A percentile compares a stretch with the other conserved stretches of the same genome.
Conservation (phyloP, 2,113 vertebrate species). For the Gyps fulvus region DNA sequence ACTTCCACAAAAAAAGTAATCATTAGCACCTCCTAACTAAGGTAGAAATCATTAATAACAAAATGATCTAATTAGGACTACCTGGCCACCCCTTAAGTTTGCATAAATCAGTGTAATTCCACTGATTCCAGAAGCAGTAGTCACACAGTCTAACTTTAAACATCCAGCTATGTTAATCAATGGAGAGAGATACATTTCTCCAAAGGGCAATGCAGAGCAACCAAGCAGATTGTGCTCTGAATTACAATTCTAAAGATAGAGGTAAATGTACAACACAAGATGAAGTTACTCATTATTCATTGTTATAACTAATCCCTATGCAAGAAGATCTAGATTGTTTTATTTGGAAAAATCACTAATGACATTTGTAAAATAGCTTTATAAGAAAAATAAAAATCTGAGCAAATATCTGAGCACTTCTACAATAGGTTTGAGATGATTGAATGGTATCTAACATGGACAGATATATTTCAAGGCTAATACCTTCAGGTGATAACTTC, state of each 20-base stretch:
- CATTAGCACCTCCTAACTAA: neutral
- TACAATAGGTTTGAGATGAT: neutral
- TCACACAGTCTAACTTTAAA: neutral
- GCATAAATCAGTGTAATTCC: neutral
- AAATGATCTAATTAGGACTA: neutral
- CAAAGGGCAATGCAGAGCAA: neutral
- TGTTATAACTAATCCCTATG: neutral
- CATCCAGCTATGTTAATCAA: neutral
- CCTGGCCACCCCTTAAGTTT: neutral
- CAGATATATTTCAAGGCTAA: neutral
- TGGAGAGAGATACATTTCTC: neutral
- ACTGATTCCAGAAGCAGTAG: neutral
- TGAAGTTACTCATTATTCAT: neutral
- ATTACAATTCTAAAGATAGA: neutral
- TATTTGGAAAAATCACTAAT: neutral
- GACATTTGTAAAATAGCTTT: neutral
- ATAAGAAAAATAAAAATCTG: neutral
- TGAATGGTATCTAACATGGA: neutral
- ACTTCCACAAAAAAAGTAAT: neutral
- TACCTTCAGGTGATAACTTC: neutral
- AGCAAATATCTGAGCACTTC: neutral
- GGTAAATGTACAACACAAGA: neutral
- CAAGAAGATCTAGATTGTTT: neutral
- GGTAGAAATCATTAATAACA: neutral
- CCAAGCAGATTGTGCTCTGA: neutral